These are phyloP conservation scores for Crypturellus undulatus DNA, from an alignment of 2,113 vertebrate genomes.

Conservation along the genomic window DNA sequence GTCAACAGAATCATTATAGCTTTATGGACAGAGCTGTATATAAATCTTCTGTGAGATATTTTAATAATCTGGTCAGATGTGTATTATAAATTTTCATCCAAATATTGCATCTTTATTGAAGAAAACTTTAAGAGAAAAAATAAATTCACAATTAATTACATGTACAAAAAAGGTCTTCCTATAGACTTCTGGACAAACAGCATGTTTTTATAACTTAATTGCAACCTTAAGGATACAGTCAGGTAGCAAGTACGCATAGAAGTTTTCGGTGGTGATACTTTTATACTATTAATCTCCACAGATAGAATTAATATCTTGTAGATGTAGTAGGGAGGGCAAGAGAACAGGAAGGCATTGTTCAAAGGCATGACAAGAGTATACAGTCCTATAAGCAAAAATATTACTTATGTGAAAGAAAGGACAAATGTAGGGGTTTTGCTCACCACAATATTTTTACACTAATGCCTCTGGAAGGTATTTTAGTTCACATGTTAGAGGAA, in stretches of 20 bases:
- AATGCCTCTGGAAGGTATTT: neutral
- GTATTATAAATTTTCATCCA: neutral
- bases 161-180: fast-evolving
- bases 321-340: neutral
- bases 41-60: neutral
- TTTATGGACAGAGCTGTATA: neutral
- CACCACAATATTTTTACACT: neutral
- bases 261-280: neutral
- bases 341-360: neutral
- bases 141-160: neutral
- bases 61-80: neutral
- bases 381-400: neutral
- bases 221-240: neutral
- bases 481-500: neutral
- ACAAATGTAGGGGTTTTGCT: neutral
- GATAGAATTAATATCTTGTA: neutral
- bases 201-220: neutral
- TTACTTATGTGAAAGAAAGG: neutral
- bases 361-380: neutral
- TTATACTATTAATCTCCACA: neutral
- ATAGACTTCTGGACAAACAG: neutral
- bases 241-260: neutral
- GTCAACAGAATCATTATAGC: neutral
- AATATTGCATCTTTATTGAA: neutral
- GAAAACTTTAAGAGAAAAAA: neutral